A percentile compares a stretch with the other conserved stretches of the same genome.
phyloP scores from a whole-genome alignment of 2,797 vertebrate species.

The Dendrocincla fuliginosa region DNA sequence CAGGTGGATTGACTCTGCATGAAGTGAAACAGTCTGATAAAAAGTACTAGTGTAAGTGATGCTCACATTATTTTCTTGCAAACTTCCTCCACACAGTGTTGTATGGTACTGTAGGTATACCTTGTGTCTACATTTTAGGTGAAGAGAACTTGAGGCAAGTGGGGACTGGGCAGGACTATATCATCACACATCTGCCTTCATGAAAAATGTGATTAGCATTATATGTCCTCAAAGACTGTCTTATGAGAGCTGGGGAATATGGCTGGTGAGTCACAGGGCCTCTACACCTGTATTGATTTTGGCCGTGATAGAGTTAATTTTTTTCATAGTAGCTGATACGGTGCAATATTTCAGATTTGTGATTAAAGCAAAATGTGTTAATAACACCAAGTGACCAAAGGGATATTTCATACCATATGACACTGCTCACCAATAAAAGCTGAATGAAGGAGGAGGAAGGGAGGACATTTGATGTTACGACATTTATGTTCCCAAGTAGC shows the following conservation, averaged over 20 bases:
- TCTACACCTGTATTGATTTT: not conserved
- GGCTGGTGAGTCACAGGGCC: not conserved
- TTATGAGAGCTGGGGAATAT: not conserved
- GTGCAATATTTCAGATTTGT: not conserved
- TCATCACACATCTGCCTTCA: not conserved
- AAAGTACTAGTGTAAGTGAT: not conserved
- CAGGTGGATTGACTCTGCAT: not conserved
- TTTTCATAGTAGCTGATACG: not conserved
- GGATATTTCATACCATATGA: accelerated
- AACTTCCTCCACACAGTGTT: not conserved
- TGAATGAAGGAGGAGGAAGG: not conserved
- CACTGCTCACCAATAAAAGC: not conserved
- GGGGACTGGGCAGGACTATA: not conserved
- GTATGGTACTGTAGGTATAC: accelerated
- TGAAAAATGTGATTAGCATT: not conserved
- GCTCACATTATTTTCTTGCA: not conserved
- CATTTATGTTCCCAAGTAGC: not conserved
- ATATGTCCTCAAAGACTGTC: not conserved
- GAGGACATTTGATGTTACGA: accelerated
- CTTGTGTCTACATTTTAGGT: not conserved
- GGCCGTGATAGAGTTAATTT: not conserved
- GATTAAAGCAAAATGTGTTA: not conserved
- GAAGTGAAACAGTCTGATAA: not conserved
- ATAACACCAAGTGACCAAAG: not conserved
- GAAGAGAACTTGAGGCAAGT: not conserved